A percentile compares a stretch with the other conserved stretches of the same genome.
phyloP scores from a whole-genome alignment of 2,888 invertebrate species.

The Tinea semifulvella region DNA sequence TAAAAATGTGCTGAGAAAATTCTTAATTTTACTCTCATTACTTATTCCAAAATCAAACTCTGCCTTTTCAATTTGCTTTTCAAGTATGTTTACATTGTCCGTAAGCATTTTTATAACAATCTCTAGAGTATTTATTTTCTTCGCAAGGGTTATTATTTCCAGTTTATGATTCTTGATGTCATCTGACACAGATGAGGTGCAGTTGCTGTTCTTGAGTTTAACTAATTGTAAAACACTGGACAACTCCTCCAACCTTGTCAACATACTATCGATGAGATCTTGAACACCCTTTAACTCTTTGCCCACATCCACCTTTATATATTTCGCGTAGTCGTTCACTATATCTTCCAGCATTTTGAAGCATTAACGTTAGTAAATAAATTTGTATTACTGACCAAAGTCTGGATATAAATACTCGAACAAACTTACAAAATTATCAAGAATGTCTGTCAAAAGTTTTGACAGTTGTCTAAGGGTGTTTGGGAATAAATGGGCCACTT shows the following conservation, averaged over 20 bases:
- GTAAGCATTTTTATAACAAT: conserved; percentile 59
- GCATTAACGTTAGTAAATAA: conserved; percentile 12
- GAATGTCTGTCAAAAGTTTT: conserved; percentile 41
- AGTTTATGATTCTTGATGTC: conserved; percentile 60
- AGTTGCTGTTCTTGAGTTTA: conserved; percentile 52
- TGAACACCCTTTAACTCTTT: conserved; percentile 68
- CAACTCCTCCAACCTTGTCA: conserved; percentile 72
- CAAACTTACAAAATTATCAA: conserved; percentile 41
- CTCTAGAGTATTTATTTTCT: conserved; percentile 63
- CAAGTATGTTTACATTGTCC: conserved; percentile 61
- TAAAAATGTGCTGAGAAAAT: conserved; percentile 68
- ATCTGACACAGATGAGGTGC: conserved; percentile 49
- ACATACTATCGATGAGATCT: conserved; percentile 72
- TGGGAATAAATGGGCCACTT: conserved; percentile 38
- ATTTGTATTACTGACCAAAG: conserved; percentile 32
- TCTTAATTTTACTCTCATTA: conserved; percentile 66
- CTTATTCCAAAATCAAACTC: conserved; percentile 67
- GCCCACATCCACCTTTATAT: conserved; percentile 61
- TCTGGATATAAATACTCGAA: conserved; percentile 57
- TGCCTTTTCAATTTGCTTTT: conserved; percentile 67
- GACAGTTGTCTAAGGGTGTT: conserved; percentile 39
- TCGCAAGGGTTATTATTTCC: conserved; percentile 60
- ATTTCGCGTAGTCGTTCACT: conserved; percentile 62
- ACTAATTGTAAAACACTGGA: conserved; percentile 70
- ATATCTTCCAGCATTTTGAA: conserved; percentile 63